Conservation (phyloP, 2,888 invertebrate genomes). For the Aricia artaxerxes region DNA sequence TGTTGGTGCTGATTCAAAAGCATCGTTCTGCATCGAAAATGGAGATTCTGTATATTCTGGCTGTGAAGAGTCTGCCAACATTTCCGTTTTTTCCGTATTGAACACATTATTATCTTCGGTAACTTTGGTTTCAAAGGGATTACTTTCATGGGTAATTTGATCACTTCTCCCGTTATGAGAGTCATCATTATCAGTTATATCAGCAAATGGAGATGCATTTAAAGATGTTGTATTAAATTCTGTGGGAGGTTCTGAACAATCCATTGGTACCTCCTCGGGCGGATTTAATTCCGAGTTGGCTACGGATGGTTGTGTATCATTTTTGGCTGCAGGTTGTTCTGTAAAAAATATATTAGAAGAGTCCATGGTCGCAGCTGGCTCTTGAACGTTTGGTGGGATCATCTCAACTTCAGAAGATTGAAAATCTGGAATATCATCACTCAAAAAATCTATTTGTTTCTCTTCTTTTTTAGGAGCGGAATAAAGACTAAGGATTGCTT, state of each 20-base stretch:
- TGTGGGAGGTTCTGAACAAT: conserved; percentile 59
- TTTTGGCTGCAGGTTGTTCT: conserved; percentile 38
- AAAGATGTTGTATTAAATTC: conserved; percentile 46
- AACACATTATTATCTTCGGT: conserved; percentile 44
- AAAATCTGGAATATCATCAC: conserved; percentile 74
- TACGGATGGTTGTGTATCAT: conserved; percentile 41
- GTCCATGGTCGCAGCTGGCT: conserved; percentile 44
- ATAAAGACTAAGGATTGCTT: conserved; percentile 82
- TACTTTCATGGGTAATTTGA: conserved; percentile 52
- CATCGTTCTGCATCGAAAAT: conserved; percentile 41
- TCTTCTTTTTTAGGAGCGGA: conserved; percentile 67
- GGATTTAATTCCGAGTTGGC: conserved; percentile 35
- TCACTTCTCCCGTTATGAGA: conserved; percentile 43
- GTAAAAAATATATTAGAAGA: conserved; percentile 41
- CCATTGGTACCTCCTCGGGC: conserved; percentile 54
- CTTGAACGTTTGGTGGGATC: conserved; percentile 49
- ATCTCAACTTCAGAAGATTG: conserved; percentile 44
- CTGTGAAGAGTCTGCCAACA: conserved; percentile 53
- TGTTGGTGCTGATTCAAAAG: conserved; percentile 40
- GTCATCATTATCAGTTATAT: conserved; percentile 47
- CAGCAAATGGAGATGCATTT: conserved; percentile 63
- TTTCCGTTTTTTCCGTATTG: conserved; percentile 45
- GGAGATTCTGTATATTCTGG: conserved; percentile 44
- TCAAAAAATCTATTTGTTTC: conserved; percentile 79
- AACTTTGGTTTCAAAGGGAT: conserved; percentile 62